Percentiles rank a stretch among this genome's conserved stretches.
phyloP scores from a whole-genome alignment of 2,888 invertebrate species.

The Caenorhabditis sp. region DNA sequence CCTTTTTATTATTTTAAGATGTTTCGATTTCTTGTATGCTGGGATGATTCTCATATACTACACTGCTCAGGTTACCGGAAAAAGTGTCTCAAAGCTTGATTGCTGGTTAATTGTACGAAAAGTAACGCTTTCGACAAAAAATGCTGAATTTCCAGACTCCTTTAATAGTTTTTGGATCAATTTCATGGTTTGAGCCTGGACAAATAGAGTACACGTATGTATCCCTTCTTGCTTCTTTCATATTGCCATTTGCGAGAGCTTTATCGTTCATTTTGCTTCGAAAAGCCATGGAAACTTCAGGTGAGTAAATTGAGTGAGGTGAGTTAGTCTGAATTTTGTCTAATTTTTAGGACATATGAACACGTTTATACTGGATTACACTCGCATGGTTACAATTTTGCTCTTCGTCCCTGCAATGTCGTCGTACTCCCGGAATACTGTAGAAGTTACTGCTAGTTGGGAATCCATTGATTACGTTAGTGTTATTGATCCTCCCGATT shows the following conservation, averaged over 20 bases:
- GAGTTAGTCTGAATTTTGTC: too few species aligned
- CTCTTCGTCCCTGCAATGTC: constrained; percentile 75
- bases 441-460: constrained; percentile 81
- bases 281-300: constrained; percentile 41
- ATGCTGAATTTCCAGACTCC: constrained; percentile 76
- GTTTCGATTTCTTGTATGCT: constrained; percentile 31
- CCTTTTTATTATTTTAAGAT: neutral
- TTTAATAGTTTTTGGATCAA: constrained; percentile 74
- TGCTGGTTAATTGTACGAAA: constrained; percentile 27
- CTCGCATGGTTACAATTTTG: constrained; percentile 50
- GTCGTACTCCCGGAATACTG: constrained; percentile 69
- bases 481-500: too few species aligned
- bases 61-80: neutral
- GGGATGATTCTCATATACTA: constrained; percentile 26
- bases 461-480: constrained; percentile 82
- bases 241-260: constrained; percentile 75
- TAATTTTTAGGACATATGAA: constrained; percentile 62
- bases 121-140: neutral
- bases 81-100: constrained; percentile 19
- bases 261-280: constrained; percentile 65
- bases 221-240: constrained; percentile 72
- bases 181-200: constrained; percentile 81
- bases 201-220: constrained; percentile 80
- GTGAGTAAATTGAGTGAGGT: too few species aligned
- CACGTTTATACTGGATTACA: constrained; percentile 62